Evolutionary conservation across 2,888 invertebrate genomes (phyloP), one percentile per base, ranked within the genome.

Genomic region (Hypolimnas misippus): DNA sequence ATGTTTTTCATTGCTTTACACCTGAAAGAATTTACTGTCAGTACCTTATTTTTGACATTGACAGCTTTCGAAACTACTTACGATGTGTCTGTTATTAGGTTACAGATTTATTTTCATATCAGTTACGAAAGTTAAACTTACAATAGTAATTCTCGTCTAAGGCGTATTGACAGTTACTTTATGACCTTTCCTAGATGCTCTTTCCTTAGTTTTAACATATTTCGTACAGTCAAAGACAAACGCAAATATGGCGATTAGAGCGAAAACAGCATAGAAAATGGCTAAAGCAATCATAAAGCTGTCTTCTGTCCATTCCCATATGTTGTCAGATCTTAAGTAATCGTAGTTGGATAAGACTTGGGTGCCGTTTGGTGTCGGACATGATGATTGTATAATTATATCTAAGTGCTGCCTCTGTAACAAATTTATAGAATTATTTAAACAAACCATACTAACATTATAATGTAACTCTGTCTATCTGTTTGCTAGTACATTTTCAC

Each of bases 301-400:
- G 59, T 93, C 89, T 51, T 93, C 89, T 10, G 84, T 92, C 76
- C 87, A 84, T 51, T 93, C 88, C 93, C 92, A 93, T 5, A 89
- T 71, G 52, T 87, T 77, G 29, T 89, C 83, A 0, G 86, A 75
- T n/a, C 80, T 72, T 0, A 88, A 74, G 65, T 88, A 87, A 33
- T 86, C 88, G 77, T 76, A 88, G 78, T 89, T 91, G 58, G 93
- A 88, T 62, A 95, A 88, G 52, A 94, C 93, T 86, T 95, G 94
- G 0, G 95, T 95, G 40, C 97, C 97, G 78, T 97, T 96, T 0
- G 96, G 96, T 3, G 95, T 94, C 3, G 96, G 96, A 78, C 97
- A 97, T 14, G 96, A 94, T 42, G 95, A 94, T 79, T 97, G 96
- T 29, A 97, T 95, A 76, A 98, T 97, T 68, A 97, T 97, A 77